Base-by-base conservation (phyloP, 2,113 vertebrate species). In the Seriola aureovittata region DNA sequence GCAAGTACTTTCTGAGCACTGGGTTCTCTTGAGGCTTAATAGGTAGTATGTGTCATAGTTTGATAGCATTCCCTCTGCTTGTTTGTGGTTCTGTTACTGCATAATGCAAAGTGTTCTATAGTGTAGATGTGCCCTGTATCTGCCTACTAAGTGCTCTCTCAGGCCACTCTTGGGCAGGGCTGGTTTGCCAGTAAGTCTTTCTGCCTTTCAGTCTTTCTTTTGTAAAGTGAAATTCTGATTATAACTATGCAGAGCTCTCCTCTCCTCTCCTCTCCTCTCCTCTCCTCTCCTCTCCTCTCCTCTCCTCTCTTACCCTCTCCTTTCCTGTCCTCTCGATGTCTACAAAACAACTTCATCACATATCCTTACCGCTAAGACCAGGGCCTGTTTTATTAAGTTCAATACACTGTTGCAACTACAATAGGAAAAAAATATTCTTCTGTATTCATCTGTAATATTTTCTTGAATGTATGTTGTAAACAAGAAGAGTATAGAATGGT, bases 261-360 rank as follows among this genome's bases (percentile, higher is more conserved):
- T 79, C 25, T 80, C 60, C 60, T 69, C 48, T 75, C 50, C 57
- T 57, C 17, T 80, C 60, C 60, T 69, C 48, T 75, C 50, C 57
- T 57, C 17, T 52, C 7, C 54, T 55, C 44, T 32, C 25, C 8
- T 59, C 46, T 69, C 9, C 14, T 79, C 19, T 76, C 60, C 60
- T 69, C 48, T 71, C 50, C 8, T 59, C 25, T 32, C 25, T 5
- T 59, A 29, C 58, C 9, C 14, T 79, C 25, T 76, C 60, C 60
- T 69, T 40, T 71, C 50, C 62, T 57, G 12, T 21, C 7, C 54
- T 57, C 44, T 34, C 25, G 5, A 17, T 7, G 8, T 66, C 67
- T 4, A 16, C 19, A 50, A 71, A 52, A 21, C 54, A 64, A 14
- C 52, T 34, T 8, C 29, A n/a, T 60, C 23, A 46, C 21, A 44